phyloP scores from a whole-genome alignment of 2,888 invertebrate genomes.

The Sturmia bella region DNA sequence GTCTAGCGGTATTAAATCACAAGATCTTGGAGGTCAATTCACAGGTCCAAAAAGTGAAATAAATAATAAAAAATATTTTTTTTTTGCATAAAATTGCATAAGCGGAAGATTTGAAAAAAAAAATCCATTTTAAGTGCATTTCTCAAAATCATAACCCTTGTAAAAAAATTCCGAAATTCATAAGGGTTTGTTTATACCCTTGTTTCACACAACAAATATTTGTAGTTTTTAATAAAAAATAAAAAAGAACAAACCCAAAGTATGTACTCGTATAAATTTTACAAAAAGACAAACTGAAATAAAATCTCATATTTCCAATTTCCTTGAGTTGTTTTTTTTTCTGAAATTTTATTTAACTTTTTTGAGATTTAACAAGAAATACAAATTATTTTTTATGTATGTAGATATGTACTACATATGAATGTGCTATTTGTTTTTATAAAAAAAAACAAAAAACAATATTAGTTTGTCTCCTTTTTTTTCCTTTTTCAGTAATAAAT shows the following conservation, averaged over 20 bases:
- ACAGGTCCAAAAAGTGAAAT: no score
- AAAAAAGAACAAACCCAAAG: constrained; percentile 5
- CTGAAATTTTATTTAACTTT: neutral
- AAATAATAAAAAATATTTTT: no score
- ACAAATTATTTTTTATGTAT: constrained; percentile 40
- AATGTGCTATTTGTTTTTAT: neutral
- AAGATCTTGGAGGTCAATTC: no score
- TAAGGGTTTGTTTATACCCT: constrained; percentile 12
- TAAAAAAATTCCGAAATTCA: neutral
- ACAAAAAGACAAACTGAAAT: neutral
- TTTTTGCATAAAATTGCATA: no score
- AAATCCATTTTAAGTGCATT: neutral
- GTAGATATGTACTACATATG: no score
- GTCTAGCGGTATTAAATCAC: no score
- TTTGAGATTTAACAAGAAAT: constrained; percentile 25
- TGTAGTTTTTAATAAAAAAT: neutral
- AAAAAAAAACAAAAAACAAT: constrained; percentile 13
- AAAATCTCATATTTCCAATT: constrained; percentile 42
- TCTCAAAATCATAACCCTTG: constrained; percentile 6
- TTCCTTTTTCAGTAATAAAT: constrained; percentile 3
- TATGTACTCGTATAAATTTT: neutral
- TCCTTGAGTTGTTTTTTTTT: neutral
- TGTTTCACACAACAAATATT: neutral
- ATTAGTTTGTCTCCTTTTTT: constrained; percentile 21
- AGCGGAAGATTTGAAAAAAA: no score